A percentile compares a stretch with the other conserved stretches of the same genome.
These are phyloP conservation scores for Microcebus griseorufus DNA, from an alignment of 2,113 vertebrate genomes.

Conservation along the genomic window DNA sequence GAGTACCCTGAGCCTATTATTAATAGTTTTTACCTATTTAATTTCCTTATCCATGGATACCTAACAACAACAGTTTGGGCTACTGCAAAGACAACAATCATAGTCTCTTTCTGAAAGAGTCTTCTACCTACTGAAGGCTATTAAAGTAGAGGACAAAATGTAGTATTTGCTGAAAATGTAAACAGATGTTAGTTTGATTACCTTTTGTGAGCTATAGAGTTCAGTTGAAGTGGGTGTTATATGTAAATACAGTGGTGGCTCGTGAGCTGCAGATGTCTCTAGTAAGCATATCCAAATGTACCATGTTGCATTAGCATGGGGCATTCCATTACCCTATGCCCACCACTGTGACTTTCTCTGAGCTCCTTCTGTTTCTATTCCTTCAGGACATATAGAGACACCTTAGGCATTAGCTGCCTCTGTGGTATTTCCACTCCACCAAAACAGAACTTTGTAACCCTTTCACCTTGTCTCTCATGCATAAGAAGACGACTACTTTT, in stretches of 20 bases:
- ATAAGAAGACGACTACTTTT: not conserved
- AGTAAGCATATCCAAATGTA: not conserved
- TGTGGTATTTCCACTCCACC: conserved; percentile 15
- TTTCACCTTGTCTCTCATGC: not conserved
- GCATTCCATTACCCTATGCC: not conserved
- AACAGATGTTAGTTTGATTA: conserved; percentile 28
- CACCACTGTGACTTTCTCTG: not conserved
- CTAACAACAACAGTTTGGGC: not conserved
- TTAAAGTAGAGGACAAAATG: not conserved
- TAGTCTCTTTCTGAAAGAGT: not conserved
- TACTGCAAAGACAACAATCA: not conserved
- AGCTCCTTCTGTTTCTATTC: conserved; percentile 6
- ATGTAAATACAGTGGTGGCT: not conserved
- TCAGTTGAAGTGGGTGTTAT: not conserved
- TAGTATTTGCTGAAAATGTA: not conserved
- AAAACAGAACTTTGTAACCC: not conserved
- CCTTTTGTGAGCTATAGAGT: not conserved
- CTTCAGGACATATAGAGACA: not conserved
- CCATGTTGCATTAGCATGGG: not conserved
- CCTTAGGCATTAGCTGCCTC: not conserved
- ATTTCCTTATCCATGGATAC: not conserved
- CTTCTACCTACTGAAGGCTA: not conserved
- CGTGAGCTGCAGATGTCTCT: not conserved
- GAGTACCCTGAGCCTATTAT: not conserved
- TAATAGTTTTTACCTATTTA: not conserved